Base-by-base conservation (phyloP, 2,888 invertebrate species). In the Sepioteuthis lessoniana region DNA sequence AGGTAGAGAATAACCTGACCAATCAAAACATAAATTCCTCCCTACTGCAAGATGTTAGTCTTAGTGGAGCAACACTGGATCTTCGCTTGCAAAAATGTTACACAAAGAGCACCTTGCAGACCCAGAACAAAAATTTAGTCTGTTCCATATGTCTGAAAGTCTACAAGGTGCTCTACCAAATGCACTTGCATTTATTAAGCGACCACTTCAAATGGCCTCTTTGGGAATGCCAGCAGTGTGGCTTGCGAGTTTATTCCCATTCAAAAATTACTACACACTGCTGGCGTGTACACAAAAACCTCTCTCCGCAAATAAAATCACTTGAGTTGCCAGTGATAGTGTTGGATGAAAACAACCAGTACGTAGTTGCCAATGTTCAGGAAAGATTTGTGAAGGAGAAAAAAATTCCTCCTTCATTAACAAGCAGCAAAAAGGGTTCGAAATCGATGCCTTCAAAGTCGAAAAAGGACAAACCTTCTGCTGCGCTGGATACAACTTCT, bases 191-290 rank as follows among this genome's bases (percentile, higher is more conserved):
- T 28, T 42, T 91, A 42, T 25, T 91, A 13, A 42, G 91, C 19
- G 91, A 91, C 46, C 91, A 91, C 21, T 91, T 91, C 10, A 21
- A 42, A 19, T 91, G 91, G 91, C 91, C 91, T 0, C 91, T 91
- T 8, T 91, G 91, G 91, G 46, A 91, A 31, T 91, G 91, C n/a
- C 42, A 46, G n/a, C 31, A 46, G 21, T 91, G 91, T 46, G 91
- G 91, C 7, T 0, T 46, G 5, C 46, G 91, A 13, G 42, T 46
- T 46, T 91, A 91, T 31, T 46, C 46, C 0, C 91, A 46, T 91
- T 91, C 91, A 8, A 91, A 91, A 46, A 91, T 91, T 7, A 42
- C 42, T 4, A n/a, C 46, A 16, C 91, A 91, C 46, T 91, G 91
- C 46, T 91, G 91, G 91, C 91, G 91, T 25, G 21, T 16, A 0